Conservation (phyloP, 2,888 invertebrate species). For the Lycia hirtaria region DNA sequence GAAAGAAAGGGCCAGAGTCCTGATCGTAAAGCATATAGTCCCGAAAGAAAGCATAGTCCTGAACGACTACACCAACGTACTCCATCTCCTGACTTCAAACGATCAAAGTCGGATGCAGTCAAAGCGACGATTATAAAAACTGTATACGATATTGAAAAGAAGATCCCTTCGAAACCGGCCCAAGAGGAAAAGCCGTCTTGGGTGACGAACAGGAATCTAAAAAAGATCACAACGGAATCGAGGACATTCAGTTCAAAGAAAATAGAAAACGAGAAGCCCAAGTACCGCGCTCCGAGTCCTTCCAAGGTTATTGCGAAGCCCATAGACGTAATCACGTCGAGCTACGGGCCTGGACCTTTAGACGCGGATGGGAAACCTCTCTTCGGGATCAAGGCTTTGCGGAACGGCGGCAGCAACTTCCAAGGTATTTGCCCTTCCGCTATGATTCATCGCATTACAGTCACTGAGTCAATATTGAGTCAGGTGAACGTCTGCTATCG, state of each 20-base stretch:
- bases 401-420: conserved; percentile 86
- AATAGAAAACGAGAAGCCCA: conserved; percentile 71
- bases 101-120: conserved; percentile 54
- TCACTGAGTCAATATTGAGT: conserved; percentile 48
- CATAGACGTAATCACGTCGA: conserved; percentile 90
- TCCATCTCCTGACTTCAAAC: conserved; percentile 66
- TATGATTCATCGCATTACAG: conserved; percentile 41
- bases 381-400: conserved; percentile 91
- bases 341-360: conserved; percentile 93
- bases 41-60: conserved; percentile 45
- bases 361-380: conserved; percentile 92
- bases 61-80: conserved; percentile 58
- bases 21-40: conserved; percentile 42
- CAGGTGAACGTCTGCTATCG: conserved; percentile 42
- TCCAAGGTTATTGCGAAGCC: conserved; percentile 74
- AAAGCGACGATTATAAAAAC: conserved; percentile 70
- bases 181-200: conserved; percentile 86
- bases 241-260: conserved; percentile 71
- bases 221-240: conserved; percentile 78
- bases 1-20: conserved; percentile 46
- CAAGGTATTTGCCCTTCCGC: conserved; percentile 80
- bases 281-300: conserved; percentile 71
- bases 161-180: conserved; percentile 61
- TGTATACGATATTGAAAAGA: conserved; percentile 63
- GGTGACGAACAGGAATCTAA: conserved; percentile 86